Evolutionary conservation across 2,797 vertebrate species (phyloP).

Genomic region (Oceanodroma leucorhoa): DNA sequence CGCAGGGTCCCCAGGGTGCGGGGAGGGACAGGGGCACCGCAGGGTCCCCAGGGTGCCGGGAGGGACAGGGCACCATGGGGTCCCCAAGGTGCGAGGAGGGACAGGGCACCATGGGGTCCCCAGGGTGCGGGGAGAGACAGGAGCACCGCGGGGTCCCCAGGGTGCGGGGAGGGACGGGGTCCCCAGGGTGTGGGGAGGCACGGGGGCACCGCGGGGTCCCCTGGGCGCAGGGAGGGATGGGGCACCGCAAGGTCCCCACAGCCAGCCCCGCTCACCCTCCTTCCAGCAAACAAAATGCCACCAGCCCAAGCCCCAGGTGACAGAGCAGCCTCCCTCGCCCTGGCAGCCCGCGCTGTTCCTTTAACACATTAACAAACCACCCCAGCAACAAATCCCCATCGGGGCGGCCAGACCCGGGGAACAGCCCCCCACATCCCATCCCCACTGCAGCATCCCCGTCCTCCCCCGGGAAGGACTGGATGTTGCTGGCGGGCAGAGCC

Average conservation of each 20-base stretch:
- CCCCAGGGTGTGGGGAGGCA: not conserved
- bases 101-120: not conserved
- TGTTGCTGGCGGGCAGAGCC: not conserved
- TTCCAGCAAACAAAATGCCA: not conserved
- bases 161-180: not conserved
- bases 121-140: not conserved
- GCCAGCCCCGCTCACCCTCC: not conserved
- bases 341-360: fast-evolving
- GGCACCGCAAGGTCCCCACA: fast-evolving
- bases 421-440: not conserved
- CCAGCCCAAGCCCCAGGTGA: not conserved
- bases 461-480: not conserved
- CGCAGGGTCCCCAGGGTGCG: too few species aligned
- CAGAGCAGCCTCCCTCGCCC: not conserved
- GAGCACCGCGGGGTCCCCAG: not conserved
- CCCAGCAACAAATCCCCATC: not conserved
- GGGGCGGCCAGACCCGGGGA: fast-evolving
- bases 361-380: not conserved
- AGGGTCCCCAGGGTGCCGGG: not conserved
- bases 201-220: not conserved
- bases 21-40: not conserved
- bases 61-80: not conserved
- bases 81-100: too few species aligned
- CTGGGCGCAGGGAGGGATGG: not conserved
- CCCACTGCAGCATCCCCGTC: not conserved